phyloP scores from a whole-genome alignment of 2,797 vertebrate genomes.

The Sorex maritimensis region DNA sequence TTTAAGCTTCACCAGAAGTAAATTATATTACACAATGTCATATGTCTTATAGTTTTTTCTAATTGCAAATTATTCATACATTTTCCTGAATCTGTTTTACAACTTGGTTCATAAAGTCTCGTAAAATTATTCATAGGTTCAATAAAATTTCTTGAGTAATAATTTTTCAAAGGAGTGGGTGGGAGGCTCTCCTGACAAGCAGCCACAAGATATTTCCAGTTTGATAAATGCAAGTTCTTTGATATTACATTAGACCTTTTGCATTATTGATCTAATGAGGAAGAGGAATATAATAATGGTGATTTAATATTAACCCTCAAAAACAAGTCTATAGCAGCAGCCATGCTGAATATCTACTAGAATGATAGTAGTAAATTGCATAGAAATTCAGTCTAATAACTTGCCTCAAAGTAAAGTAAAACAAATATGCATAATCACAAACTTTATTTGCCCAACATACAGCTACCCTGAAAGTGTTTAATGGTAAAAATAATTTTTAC shows the following conservation, averaged over 20 bases:
- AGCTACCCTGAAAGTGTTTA: background rate
- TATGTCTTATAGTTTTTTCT: background rate
- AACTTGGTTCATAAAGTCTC: slow-evolving; percentile 12
- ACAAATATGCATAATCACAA: background rate
- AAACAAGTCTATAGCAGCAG: background rate
- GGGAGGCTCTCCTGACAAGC: background rate
- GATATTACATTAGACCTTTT: slow-evolving; percentile 76
- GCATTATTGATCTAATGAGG: slow-evolving; percentile 77
- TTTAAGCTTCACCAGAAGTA: background rate
- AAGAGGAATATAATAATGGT: slow-evolving; percentile 62
- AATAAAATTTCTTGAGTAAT: slow-evolving; percentile 23
- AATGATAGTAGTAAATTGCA: background rate
- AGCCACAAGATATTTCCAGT: slow-evolving; percentile 62
- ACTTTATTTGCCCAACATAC: background rate
- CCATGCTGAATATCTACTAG: background rate
- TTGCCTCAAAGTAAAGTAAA: background rate
- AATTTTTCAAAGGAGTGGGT: background rate
- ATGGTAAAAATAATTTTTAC: background rate
- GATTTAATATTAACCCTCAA: slow-evolving; percentile 72
- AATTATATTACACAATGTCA: background rate
- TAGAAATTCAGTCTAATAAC: background rate
- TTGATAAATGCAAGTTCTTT: slow-evolving; percentile 70
- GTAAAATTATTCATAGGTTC: slow-evolving; percentile 23
- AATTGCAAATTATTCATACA: background rate
- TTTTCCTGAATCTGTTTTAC: background rate